Evolutionary conservation across 1,140 invertebrate genomes (phyloP).

Genomic region (Drosophila aff.): DNA sequence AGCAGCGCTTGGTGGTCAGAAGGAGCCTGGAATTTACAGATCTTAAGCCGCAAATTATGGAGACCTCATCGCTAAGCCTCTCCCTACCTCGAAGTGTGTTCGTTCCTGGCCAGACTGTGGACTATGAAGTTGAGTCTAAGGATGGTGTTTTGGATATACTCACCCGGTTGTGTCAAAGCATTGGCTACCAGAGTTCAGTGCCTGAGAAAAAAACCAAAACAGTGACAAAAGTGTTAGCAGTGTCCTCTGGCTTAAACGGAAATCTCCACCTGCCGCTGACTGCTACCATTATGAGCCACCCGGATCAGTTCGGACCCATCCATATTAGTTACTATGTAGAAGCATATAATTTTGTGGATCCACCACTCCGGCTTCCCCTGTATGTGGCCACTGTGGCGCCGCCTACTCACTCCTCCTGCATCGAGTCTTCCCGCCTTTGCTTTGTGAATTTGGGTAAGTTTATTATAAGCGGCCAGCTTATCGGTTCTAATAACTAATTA

Average conservation of each 20-base stretch:
- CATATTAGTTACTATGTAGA: slow-evolving; percentile 60
- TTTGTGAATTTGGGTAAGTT: slow-evolving; percentile 58
- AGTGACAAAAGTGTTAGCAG: slow-evolving; percentile 34
- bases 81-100: slow-evolving; percentile 57
- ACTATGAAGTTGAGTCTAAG: slow-evolving; percentile 30
- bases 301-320: slow-evolving; percentile 22
- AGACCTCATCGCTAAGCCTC: slow-evolving; percentile 11
- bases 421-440: slow-evolving; percentile 21
- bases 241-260: slow-evolving; percentile 7
- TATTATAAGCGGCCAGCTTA: neutral
- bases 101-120: slow-evolving; percentile 63
- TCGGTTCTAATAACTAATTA: neutral
- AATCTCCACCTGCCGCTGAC: slow-evolving; percentile 59
- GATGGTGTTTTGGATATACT: neutral
- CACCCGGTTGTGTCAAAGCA: slow-evolving; percentile 48
- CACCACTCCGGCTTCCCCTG: slow-evolving; percentile 46
- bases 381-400: slow-evolving; percentile 61
- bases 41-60: slow-evolving; percentile 19
- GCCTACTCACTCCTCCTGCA: slow-evolving; percentile 9
- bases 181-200: slow-evolving; percentile 35
- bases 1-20: slow-evolving; percentile 54
- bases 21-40: slow-evolving; percentile 47
- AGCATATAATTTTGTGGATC: slow-evolving; percentile 10
- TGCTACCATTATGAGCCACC: slow-evolving; percentile 42
- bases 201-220: slow-evolving; percentile 38